phyloP scores from a whole-genome alignment of 1,140 invertebrate genomes.

The Euura saliciscinereae region DNA sequence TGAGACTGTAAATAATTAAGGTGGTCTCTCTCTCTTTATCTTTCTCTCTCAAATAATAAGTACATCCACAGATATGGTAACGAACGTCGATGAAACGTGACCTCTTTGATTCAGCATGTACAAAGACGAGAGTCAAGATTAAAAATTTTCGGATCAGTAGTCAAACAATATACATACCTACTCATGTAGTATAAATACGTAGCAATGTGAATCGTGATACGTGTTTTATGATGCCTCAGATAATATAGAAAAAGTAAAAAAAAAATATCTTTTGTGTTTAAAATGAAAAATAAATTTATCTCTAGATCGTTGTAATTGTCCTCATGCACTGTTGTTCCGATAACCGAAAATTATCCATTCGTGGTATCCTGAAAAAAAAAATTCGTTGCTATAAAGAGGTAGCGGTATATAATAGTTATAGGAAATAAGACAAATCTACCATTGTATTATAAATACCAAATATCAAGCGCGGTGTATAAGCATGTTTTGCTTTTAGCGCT shows the following conservation, averaged over 20 bases:
- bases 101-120: background rate
- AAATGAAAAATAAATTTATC: background rate
- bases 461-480: slow-evolving; percentile 26
- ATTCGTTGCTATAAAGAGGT: too few species aligned
- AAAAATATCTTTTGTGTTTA: background rate
- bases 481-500: slow-evolving; percentile 20
- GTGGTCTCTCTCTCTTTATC: background rate
- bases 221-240: background rate
- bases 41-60: background rate
- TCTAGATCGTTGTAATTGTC: background rate
- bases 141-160: background rate
- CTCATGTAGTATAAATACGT: too few species aligned
- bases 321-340: too few species aligned
- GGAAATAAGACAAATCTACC: slow-evolving; percentile 13
- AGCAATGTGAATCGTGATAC: background rate
- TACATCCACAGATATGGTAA: background rate
- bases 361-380: too few species aligned
- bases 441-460: slow-evolving; percentile 38
- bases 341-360: too few species aligned
- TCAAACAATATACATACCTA: background rate
- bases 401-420: background rate
- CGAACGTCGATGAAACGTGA: background rate
- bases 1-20: slow-evolving; percentile 7
- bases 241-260: background rate
- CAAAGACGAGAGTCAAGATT: background rate